Conservation (phyloP, 2,797 vertebrate species). For the Cephalopachus bancanus region DNA sequence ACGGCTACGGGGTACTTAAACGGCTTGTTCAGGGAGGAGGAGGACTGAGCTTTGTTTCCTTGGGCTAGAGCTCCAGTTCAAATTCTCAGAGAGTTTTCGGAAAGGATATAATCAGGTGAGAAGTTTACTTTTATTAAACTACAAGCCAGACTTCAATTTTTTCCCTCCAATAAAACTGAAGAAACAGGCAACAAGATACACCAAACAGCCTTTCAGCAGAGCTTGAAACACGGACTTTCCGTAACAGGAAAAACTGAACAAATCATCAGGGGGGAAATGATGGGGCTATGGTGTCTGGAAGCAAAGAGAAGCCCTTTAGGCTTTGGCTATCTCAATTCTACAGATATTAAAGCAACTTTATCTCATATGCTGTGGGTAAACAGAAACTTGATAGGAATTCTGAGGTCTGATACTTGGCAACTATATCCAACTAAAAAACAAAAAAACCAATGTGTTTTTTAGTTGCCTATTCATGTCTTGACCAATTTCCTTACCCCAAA, state of each 20-base stretch:
- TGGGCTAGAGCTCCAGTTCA: slow-evolving; percentile 58
- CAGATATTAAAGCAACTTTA: neutral
- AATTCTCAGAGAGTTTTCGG: slow-evolving; percentile 64
- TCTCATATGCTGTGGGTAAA: neutral
- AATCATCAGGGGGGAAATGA: neutral
- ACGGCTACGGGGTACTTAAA: neutral
- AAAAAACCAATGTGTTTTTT: neutral
- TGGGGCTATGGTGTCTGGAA: neutral
- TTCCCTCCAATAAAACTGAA: slow-evolving; percentile 44
- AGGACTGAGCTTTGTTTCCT: neutral
- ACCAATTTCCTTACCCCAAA: slow-evolving; percentile 17
- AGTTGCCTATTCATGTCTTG: slow-evolving; percentile 14
- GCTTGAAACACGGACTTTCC: neutral
- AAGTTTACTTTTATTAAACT: slow-evolving; percentile 70
- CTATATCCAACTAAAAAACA: neutral
- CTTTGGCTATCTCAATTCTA: neutral
- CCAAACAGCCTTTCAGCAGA: neutral
- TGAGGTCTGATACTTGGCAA: neutral
- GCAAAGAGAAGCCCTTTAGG: neutral
- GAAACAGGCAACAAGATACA: slow-evolving; percentile 67
- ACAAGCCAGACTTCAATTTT: slow-evolving; percentile 39
- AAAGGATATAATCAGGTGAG: slow-evolving; percentile 65
- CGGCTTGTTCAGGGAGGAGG: neutral
- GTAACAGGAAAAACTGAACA: neutral
- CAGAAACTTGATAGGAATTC: neutral